Conservation (phyloP, 2,888 invertebrate species). For the Eulithis prunata region DNA sequence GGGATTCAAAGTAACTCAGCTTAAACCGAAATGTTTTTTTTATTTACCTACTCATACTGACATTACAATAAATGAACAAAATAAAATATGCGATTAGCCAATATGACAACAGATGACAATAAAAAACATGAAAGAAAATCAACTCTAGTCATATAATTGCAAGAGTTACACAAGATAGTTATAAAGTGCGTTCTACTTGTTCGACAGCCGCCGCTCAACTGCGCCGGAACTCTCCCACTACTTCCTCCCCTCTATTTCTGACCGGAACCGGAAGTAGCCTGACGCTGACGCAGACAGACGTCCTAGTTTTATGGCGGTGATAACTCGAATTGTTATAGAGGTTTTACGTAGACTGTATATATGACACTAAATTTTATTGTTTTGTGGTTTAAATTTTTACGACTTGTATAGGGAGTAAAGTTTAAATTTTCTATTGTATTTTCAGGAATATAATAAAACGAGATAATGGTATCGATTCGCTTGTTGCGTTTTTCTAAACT, state of each 20-base stretch:
- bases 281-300: slow-evolving; percentile 45
- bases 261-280: slow-evolving; percentile 48
- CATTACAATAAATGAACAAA: too few species aligned
- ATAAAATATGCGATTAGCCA: too few species aligned
- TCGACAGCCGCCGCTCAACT: slow-evolving; percentile 47
- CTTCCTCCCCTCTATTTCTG: slow-evolving; percentile 34
- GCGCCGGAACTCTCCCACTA: slow-evolving; percentile 40
- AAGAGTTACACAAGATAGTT: slow-evolving; percentile 8
- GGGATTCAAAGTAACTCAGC: too few species aligned
- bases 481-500: too few species aligned
- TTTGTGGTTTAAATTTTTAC: slow-evolving; percentile 17
- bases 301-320: slow-evolving; percentile 47
- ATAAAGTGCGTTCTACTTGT: slow-evolving; percentile 49
- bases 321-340: slow-evolving; percentile 40
- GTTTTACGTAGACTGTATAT: slow-evolving; percentile 38
- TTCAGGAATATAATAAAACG: too few species aligned
- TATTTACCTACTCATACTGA: too few species aligned
- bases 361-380: slow-evolving; percentile 37
- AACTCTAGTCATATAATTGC: neutral
- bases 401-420: neutral
- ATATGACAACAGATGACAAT: too few species aligned
- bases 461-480: too few species aligned
- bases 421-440: neutral
- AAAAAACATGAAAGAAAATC: neutral
- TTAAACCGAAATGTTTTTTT: too few species aligned